Conservation (phyloP, 2,113 vertebrate species). For the Ploceus nigricollis region DNA sequence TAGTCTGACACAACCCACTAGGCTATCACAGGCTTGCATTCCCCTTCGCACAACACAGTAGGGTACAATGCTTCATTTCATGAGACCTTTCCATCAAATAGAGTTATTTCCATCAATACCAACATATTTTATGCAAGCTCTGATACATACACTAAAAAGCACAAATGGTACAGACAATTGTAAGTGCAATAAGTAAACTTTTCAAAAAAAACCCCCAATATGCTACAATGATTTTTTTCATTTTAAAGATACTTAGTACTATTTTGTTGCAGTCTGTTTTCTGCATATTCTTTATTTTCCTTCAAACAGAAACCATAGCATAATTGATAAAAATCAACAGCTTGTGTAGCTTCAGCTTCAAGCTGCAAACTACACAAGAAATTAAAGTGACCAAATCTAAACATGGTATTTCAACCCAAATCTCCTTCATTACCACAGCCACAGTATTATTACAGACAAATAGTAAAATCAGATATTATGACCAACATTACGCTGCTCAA, state of each 20-base stretch:
- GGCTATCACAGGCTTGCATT: not conserved
- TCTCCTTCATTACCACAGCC: not conserved
- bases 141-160: not conserved
- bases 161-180: not conserved
- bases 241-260: not conserved
- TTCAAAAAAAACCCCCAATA: not conserved
- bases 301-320: not conserved
- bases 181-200: not conserved
- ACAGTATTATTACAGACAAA: not conserved
- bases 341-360: not conserved
- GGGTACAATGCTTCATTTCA: not conserved
- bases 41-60: not conserved
- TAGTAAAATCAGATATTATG: not conserved
- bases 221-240: not conserved
- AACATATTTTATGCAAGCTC: not conserved
- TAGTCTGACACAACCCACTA: not conserved
- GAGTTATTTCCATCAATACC: not conserved
- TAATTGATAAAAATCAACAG: not conserved
- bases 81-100: not conserved
- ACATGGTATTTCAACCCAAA: not conserved
- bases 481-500: not conserved
- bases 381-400: not conserved
- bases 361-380: not conserved
- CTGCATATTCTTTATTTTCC: not conserved
- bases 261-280: not conserved